Evolutionary conservation across 2,113 vertebrate species (phyloP).

Genomic region (Coturnix japonica): DNA sequence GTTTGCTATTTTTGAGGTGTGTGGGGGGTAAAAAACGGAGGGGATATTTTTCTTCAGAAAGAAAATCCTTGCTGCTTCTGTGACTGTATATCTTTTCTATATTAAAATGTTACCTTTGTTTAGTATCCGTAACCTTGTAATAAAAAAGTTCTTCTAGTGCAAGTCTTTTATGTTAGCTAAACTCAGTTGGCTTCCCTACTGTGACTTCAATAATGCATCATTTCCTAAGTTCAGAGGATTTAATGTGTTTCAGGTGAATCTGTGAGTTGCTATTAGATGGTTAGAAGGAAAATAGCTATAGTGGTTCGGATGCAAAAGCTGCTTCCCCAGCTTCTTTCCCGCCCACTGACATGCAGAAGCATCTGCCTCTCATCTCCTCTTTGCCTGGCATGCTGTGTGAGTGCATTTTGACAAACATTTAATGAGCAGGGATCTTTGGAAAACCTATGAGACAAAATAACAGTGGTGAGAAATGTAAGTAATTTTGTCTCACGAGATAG

Average conservation of each 20-base stretch:
- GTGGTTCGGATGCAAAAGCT: slow-evolving; percentile 58
- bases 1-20: background rate
- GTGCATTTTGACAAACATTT: slow-evolving; percentile 54
- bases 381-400: slow-evolving; percentile 18
- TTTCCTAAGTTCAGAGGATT: slow-evolving; percentile 66
- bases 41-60: background rate
- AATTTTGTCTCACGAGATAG: background rate
- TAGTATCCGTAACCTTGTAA: slow-evolving; percentile 58
- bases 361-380: slow-evolving; percentile 54
- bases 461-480: slow-evolving; percentile 6
- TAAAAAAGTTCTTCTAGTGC: slow-evolving; percentile 43
- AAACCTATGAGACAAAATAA: slow-evolving; percentile 17
- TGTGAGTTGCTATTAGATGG: slow-evolving; percentile 49
- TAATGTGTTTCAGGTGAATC: slow-evolving; percentile 36
- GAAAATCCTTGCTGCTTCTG: background rate
- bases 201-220: slow-evolving; percentile 71
- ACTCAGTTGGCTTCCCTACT: slow-evolving; percentile 61
- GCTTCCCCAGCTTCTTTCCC: slow-evolving; percentile 26
- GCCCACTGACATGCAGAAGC: slow-evolving; percentile 18
- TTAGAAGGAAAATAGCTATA: slow-evolving; percentile 69
- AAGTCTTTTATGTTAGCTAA: slow-evolving; percentile 58
- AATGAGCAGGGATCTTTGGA: slow-evolving; percentile 10
- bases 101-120: slow-evolving; percentile 28
- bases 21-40: background rate
- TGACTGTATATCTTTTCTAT: slow-evolving; percentile 9